These are phyloP conservation scores for Colius striatus DNA, from an alignment of 2,113 vertebrate species.

Conservation along the genomic window DNA sequence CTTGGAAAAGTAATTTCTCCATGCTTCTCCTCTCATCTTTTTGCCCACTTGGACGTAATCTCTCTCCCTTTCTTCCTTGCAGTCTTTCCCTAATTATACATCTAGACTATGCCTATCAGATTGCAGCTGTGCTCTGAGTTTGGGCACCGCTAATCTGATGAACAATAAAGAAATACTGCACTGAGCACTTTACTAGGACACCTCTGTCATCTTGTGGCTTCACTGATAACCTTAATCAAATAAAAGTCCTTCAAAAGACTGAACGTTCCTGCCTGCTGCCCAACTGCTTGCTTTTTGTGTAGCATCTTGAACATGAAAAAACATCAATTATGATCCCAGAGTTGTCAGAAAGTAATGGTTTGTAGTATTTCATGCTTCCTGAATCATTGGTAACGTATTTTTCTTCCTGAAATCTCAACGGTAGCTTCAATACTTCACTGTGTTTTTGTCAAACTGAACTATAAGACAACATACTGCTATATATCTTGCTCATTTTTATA, in stretches of 20 bases:
- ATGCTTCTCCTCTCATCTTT: background rate
- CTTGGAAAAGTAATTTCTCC: background rate
- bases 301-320: background rate
- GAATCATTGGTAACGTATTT: background rate
- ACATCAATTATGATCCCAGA: background rate
- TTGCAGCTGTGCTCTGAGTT: background rate
- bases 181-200: background rate
- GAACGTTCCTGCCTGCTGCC: background rate
- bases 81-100: background rate
- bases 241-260: background rate
- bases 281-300: background rate
- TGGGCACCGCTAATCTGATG: background rate
- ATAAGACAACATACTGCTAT: background rate
- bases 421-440: background rate
- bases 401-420: background rate
- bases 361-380: background rate
- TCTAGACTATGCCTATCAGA: background rate
- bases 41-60: background rate
- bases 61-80: background rate
- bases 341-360: slow-evolving; percentile 11
- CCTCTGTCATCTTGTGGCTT: background rate
- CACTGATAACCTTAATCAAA: background rate
- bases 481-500: background rate
- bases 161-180: background rate
- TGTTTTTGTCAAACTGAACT: slow-evolving; percentile 14